These are phyloP conservation scores for Drosophila greeni DNA, from an alignment of 2,888 invertebrate species.

Conservation along the genomic window DNA sequence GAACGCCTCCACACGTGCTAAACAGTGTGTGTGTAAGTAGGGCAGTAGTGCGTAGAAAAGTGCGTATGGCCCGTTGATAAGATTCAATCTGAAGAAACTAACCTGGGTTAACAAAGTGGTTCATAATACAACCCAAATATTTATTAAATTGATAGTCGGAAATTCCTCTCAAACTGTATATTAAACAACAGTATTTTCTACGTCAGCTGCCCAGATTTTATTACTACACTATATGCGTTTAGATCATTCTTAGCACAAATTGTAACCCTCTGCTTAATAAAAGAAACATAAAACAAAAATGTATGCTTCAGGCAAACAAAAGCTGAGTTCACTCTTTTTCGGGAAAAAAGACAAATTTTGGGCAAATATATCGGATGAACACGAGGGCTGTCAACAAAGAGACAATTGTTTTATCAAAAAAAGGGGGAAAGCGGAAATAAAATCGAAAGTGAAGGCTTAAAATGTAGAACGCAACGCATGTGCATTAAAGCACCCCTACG, in stretches of 20 bases:
- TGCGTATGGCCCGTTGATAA: slow-evolving; percentile 52
- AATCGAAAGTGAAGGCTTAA: slow-evolving; percentile 48
- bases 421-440: slow-evolving; percentile 20
- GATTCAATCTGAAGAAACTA: slow-evolving; percentile 38
- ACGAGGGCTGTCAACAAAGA: slow-evolving; percentile 51
- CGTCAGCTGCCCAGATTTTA: neutral
- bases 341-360: slow-evolving; percentile 55
- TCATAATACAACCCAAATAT: slow-evolving; percentile 23
- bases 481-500: slow-evolving; percentile 35
- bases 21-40: slow-evolving; percentile 31
- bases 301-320: slow-evolving; percentile 25
- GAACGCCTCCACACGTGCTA: slow-evolving; percentile 35
- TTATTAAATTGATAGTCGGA: neutral
- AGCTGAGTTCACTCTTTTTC: slow-evolving; percentile 19
- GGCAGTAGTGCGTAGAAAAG: slow-evolving; percentile 58
- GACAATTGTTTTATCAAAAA: slow-evolving; percentile 47
- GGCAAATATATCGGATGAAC: slow-evolving; percentile 49
- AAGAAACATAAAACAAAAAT: slow-evolving; percentile 1
- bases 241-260: slow-evolving; percentile 22
- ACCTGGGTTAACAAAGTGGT: slow-evolving; percentile 52
- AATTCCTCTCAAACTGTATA: neutral
- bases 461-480: slow-evolving; percentile 24
- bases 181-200: neutral
- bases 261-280: slow-evolving; percentile 18
- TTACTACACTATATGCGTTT: neutral